phyloP scores from a whole-genome alignment of 2,113 vertebrate genomes.

The Saguinus midas region DNA sequence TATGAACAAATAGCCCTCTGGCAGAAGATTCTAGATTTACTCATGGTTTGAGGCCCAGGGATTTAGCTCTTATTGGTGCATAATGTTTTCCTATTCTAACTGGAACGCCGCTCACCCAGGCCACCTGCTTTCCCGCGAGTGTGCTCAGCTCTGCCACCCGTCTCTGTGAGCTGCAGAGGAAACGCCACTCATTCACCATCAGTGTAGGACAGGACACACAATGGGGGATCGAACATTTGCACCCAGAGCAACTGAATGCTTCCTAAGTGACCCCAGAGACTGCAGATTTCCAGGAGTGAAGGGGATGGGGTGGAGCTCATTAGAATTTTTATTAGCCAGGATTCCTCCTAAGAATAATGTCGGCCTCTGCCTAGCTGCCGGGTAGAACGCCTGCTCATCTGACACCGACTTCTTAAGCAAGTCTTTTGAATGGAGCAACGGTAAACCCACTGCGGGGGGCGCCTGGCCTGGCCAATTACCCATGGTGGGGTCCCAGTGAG shows the following conservation, averaged over 20 bases:
- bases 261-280: not conserved
- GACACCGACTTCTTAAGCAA: not conserved
- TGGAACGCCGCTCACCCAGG: not conserved
- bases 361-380: accelerated
- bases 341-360: not conserved
- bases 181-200: not conserved
- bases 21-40: not conserved
- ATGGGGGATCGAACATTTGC: accelerated
- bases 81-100: accelerated
- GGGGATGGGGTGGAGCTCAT: accelerated
- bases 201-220: accelerated
- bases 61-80: not conserved
- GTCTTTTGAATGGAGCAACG: not conserved
- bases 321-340: not conserved
- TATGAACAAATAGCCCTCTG: accelerated
- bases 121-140: accelerated
- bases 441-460: not conserved
- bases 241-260: accelerated
- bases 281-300: not conserved
- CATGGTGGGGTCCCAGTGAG: not conserved
- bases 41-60: not conserved
- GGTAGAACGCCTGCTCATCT: not conserved
- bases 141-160: not conserved
- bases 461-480: not conserved
- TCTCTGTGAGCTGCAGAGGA: accelerated